phyloP scores from a whole-genome alignment of 2,888 invertebrate species.

The Choristoneura rosaceana region DNA sequence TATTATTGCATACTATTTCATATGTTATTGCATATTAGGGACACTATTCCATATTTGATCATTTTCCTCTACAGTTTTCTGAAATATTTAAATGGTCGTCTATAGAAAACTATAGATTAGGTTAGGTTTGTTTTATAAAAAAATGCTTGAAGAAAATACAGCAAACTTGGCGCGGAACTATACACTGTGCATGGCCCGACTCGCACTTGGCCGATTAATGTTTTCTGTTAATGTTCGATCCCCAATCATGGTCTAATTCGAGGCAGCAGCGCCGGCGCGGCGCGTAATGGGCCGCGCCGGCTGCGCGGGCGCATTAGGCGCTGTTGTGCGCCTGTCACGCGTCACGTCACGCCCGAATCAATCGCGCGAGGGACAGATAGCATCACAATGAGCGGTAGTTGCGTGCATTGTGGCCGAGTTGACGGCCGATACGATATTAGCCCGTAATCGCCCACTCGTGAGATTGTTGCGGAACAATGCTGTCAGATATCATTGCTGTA shows the following conservation, averaged over 20 bases:
- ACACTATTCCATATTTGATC: no score
- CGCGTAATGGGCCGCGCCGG: conserved; percentile 34
- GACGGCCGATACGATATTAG: conserved; percentile 27
- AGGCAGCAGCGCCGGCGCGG: not conserved
- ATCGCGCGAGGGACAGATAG: conserved; percentile 22
- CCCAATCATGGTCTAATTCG: not conserved
- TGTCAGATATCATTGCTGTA: conserved; percentile 9
- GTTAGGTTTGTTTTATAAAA: no score
- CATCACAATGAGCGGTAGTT: conserved; percentile 40
- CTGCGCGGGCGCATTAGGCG: conserved; percentile 40
- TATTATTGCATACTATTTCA: no score
- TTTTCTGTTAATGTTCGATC: not conserved
- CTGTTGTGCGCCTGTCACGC: conserved; percentile 37
- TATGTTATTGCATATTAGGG: no score
- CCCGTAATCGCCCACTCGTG: conserved; percentile 20
- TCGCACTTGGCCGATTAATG: not conserved
- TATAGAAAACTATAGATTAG: no score
- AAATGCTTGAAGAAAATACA: no score
- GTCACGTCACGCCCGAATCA: conserved; percentile 35
- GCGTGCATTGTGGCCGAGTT: conserved; percentile 31
- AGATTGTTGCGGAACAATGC: conserved; percentile 18
- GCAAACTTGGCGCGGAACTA: no score
- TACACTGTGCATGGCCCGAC: no score
- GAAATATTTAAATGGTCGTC: no score
- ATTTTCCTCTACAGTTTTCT: no score